Conservation (phyloP, 1,140 invertebrate species). For the Probaryconus sp. region DNA sequence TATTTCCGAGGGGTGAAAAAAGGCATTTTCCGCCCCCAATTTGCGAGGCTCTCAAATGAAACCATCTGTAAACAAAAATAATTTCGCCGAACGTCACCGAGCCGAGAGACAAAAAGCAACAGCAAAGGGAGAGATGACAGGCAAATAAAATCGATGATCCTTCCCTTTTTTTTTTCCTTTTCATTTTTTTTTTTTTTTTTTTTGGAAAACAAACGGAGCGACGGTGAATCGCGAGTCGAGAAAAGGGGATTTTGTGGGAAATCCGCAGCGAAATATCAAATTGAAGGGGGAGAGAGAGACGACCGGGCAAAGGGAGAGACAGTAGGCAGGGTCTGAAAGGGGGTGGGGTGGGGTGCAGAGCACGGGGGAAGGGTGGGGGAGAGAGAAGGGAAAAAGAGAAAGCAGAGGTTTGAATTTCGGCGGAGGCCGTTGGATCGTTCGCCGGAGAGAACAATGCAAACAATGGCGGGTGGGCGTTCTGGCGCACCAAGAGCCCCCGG, state of each 20-base stretch:
- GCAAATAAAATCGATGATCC: too few species aligned
- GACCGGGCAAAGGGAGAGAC: constrained; percentile 22
- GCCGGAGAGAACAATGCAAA: constrained; percentile 75
- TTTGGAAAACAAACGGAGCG: constrained; percentile 43
- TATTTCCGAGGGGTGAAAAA: too few species aligned
- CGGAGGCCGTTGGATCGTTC: constrained; percentile 70
- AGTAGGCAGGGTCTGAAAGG: constrained; percentile 17
- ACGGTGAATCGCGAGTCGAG: constrained; percentile 46
- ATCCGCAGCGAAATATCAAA: constrained; percentile 51
- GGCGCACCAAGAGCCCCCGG: constrained; percentile 70
- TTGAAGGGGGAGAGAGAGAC: constrained; percentile 22
- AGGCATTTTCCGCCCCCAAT: too few species aligned
- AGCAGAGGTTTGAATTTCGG: constrained; percentile 64
- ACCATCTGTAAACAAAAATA: too few species aligned
- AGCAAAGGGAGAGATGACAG: too few species aligned
- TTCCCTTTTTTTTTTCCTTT: too few species aligned
- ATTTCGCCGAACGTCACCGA: too few species aligned
- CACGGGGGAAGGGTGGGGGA: constrained; percentile 25
- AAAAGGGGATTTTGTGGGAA: constrained; percentile 51
- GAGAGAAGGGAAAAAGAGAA: constrained; percentile 34
- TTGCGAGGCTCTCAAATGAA: too few species aligned
- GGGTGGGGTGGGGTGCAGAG: constrained; percentile 43
- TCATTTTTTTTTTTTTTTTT: too few species aligned
- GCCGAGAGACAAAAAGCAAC: too few species aligned
- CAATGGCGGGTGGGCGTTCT: constrained; percentile 71